Conservation (phyloP, 2,113 vertebrate genomes). For the Falcunculus frontatus region DNA sequence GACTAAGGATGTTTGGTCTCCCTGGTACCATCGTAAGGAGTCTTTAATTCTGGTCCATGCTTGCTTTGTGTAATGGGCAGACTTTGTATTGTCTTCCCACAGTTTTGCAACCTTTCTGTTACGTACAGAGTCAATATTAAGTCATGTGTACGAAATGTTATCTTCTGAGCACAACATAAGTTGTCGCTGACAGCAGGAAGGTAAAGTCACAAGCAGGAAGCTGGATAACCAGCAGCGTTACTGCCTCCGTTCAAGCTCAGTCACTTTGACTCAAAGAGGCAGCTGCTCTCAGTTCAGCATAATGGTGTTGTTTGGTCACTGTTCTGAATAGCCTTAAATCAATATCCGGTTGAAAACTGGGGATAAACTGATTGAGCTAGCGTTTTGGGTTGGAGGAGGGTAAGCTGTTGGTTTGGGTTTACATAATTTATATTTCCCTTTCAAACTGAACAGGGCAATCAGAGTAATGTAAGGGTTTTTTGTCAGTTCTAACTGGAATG, state of each 20-base stretch:
- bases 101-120: not conserved
- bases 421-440: fast-evolving
- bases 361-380: not conserved
- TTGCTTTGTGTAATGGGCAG: not conserved
- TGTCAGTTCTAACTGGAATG: not conserved
- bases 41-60: fast-evolving
- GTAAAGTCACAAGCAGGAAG: not conserved
- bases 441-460: not conserved
- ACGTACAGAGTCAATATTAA: fast-evolving
- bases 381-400: not conserved
- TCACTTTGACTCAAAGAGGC: not conserved
- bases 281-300: not conserved
- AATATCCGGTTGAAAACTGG: not conserved
- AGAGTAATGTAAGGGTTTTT: not conserved
- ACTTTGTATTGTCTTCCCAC: not conserved
- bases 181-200: not conserved
- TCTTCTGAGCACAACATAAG: fast-evolving
- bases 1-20: not conserved
- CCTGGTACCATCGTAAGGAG: fast-evolving
- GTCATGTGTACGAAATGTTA: not conserved
- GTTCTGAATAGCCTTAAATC: not conserved
- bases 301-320: not conserved
- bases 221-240: not conserved
- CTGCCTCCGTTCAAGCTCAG: not conserved
- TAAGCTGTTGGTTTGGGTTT: not conserved